phyloP scores from a whole-genome alignment of 2,113 vertebrate genomes.

The Meles meles region DNA sequence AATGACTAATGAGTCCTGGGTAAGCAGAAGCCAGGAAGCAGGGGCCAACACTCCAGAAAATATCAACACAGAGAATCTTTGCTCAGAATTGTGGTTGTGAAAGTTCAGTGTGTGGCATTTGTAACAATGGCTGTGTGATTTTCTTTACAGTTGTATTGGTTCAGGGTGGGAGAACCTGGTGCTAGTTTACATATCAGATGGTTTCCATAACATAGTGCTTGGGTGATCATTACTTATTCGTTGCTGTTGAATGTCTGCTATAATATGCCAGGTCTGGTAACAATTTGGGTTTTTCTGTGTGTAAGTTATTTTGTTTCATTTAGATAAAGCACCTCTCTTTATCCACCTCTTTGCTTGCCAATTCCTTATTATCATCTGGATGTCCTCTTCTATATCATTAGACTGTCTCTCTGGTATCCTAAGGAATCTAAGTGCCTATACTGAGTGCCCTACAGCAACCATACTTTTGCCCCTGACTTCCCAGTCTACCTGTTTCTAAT shows the following conservation, averaged over 20 bases:
- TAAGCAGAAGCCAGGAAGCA: neutral
- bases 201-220: neutral
- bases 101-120: constrained; percentile 42
- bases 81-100: neutral
- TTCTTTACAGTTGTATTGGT: constrained; percentile 23
- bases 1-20: constrained; percentile 38
- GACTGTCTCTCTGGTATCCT: neutral
- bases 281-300: neutral
- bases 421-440: neutral
- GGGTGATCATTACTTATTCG: neutral
- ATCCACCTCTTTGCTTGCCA: neutral
- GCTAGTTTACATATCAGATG: neutral
- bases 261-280: neutral
- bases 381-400: neutral
- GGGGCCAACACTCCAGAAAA: neutral
- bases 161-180: neutral
- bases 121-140: neutral
- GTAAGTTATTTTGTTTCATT: neutral
- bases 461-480: neutral
- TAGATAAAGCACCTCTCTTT: neutral
- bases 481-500: neutral
- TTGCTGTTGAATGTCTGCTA: neutral
- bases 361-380: neutral
- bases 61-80: constrained; percentile 7
- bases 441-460: neutral